phyloP scores from a whole-genome alignment of 2,113 vertebrate species.

The Pterocles gutturalis region DNA sequence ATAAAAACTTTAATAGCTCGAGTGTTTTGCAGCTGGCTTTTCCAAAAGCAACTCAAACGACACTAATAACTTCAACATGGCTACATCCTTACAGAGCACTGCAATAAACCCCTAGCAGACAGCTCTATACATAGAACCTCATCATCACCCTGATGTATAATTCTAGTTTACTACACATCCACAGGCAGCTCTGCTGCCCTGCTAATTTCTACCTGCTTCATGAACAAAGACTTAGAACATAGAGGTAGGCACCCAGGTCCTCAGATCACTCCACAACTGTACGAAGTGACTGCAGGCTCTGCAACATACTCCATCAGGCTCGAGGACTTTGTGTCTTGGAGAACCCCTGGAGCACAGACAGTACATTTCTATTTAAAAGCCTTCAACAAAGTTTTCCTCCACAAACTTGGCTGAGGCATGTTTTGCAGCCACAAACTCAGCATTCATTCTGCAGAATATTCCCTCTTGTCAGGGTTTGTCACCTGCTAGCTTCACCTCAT shows the following conservation, averaged over 20 bases:
- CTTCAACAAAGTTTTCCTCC: not conserved
- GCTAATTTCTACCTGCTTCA: not conserved
- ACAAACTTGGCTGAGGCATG: not conserved
- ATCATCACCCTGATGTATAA: not conserved
- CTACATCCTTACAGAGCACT: not conserved
- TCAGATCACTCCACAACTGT: not conserved
- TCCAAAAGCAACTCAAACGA: not conserved
- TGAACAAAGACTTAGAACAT: not conserved
- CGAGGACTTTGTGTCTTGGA: not conserved
- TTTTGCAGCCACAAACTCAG: not conserved
- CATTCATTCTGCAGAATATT: not conserved
- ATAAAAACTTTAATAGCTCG: not conserved
- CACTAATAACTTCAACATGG: not conserved
- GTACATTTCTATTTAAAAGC: not conserved
- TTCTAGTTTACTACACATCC: not conserved
- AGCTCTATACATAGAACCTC: not conserved
- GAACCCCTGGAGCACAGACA: not conserved
- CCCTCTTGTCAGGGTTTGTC: not conserved
- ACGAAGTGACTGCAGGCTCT: not conserved
- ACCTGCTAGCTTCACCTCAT: not conserved
- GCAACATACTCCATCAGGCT: not conserved
- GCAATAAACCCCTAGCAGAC: not conserved
- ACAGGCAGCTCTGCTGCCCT: not conserved
- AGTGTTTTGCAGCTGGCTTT: not conserved
- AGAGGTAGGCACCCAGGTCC: not conserved